Conservation (phyloP, 1,140 invertebrate genomes). For the Dinoponera quadriceps region DNA sequence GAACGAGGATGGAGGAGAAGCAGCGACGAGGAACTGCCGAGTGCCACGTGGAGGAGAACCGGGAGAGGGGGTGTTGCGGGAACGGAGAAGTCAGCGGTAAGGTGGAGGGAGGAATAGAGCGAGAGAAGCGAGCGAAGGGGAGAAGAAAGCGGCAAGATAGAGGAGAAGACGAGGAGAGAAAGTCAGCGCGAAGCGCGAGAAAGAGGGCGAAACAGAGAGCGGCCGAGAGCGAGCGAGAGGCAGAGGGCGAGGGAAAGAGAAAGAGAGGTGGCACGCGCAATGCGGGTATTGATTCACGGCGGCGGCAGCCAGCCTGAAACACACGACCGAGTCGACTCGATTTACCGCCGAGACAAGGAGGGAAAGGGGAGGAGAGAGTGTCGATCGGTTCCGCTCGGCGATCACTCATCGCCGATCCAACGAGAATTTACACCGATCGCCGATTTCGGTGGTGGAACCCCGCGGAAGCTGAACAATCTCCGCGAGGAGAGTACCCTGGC, state of each 20-base stretch:
- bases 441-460: conserved; percentile 8
- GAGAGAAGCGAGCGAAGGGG: conserved; percentile 73
- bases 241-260: conserved; percentile 72
- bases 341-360: conserved; percentile 68
- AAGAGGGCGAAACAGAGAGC: conserved; percentile 70
- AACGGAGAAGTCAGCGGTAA: conserved; percentile 40
- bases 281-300: conserved; percentile 86
- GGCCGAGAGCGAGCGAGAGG: conserved; percentile 75
- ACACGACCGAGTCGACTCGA: conserved; percentile 80
- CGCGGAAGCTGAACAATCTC: too few relatives aligned
- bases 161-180: background rate
- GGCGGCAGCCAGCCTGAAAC: conserved; percentile 78
- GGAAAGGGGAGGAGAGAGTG: conserved; percentile 21
- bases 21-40: conserved; percentile 61
- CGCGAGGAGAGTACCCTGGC: too few relatives aligned
- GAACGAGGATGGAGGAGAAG: conserved; percentile 26
- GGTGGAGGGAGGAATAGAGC: conserved; percentile 73
- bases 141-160: conserved; percentile 72
- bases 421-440: too few relatives aligned
- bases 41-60: conserved; percentile 16
- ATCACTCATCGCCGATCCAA: conserved; percentile 18
- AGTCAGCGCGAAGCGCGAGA: too few relatives aligned
- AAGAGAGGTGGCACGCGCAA: conserved; percentile 85
- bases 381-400: conserved; percentile 26
- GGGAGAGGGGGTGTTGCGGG: background rate